phyloP scores from a whole-genome alignment of 2,113 vertebrate species.

The Bujurquina vittata region DNA sequence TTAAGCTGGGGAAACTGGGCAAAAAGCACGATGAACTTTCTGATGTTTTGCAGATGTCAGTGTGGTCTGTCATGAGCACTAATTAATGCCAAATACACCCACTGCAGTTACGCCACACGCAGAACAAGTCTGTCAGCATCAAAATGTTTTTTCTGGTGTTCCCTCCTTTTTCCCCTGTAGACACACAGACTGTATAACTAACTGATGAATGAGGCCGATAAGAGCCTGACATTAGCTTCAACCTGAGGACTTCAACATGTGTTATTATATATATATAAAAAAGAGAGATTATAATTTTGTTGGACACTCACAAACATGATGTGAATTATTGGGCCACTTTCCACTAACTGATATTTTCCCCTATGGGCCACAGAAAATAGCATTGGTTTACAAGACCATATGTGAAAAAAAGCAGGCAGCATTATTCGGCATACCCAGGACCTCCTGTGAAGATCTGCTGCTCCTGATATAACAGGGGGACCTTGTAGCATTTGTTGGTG shows the following conservation, averaged over 20 bases:
- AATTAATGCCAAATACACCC: slow-evolving; percentile 15
- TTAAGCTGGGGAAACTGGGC: background rate
- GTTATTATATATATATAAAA: background rate
- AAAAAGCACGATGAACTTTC: background rate
- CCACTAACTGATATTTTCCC: background rate
- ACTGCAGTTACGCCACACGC: background rate
- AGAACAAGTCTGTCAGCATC: background rate
- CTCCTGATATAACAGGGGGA: background rate
- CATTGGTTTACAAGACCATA: background rate
- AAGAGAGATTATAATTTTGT: too few species aligned
- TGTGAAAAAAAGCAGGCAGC: background rate
- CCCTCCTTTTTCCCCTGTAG: background rate
- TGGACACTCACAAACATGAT: background rate
- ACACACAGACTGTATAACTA: background rate
- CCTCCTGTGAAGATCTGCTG: background rate
- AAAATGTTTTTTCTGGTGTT: background rate
- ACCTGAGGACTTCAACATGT: background rate
- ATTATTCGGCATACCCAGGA: background rate
- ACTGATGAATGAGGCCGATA: background rate
- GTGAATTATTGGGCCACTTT: background rate
- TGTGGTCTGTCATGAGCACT: background rate
- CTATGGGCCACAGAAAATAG: background rate
- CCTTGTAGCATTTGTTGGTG: background rate
- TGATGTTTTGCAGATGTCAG: slow-evolving; percentile 17
- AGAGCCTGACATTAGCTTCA: background rate